Conservation (phyloP, 2,113 vertebrate genomes). For the Mesocricetus auratus region DNA sequence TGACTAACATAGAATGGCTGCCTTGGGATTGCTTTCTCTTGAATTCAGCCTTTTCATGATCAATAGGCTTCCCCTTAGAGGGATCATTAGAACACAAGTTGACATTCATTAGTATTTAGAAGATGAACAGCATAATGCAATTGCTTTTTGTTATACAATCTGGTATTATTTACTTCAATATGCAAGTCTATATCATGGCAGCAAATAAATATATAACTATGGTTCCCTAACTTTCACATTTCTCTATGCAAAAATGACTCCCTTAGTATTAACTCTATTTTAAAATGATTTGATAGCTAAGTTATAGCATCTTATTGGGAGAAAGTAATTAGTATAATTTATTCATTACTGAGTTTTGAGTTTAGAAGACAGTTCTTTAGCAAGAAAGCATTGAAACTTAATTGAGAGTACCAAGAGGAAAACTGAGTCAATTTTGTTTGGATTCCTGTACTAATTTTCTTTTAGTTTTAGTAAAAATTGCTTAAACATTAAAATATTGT, state of each 20-base stretch:
- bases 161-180: slow-evolving; percentile 68
- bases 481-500: background rate
- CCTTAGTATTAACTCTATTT: slow-evolving; percentile 28
- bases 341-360: background rate
- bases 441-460: background rate
- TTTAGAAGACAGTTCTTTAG: background rate
- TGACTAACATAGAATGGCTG: slow-evolving; percentile 59
- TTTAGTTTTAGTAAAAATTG: background rate
- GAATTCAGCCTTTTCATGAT: slow-evolving; percentile 20
- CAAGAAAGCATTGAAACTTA: background rate
- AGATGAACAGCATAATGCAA: slow-evolving; percentile 70
- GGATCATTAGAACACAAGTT: slow-evolving; percentile 70
- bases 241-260: slow-evolving; percentile 64
- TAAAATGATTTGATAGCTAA: slow-evolving; percentile 43
- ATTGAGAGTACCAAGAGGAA: background rate
- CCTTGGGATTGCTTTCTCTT: slow-evolving; percentile 56
- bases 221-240: background rate
- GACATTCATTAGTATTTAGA: slow-evolving; percentile 76
- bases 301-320: slow-evolving; percentile 17
- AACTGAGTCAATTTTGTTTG: background rate
- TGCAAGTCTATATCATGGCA: slow-evolving; percentile 54
- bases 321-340: slow-evolving; percentile 55
- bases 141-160: slow-evolving; percentile 70
- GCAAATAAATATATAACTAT: slow-evolving; percentile 61
- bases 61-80: slow-evolving; percentile 58